These are phyloP conservation scores for Hemibagrus guttatus DNA, from an alignment of 2,797 vertebrate genomes.

Conservation along the genomic window DNA sequence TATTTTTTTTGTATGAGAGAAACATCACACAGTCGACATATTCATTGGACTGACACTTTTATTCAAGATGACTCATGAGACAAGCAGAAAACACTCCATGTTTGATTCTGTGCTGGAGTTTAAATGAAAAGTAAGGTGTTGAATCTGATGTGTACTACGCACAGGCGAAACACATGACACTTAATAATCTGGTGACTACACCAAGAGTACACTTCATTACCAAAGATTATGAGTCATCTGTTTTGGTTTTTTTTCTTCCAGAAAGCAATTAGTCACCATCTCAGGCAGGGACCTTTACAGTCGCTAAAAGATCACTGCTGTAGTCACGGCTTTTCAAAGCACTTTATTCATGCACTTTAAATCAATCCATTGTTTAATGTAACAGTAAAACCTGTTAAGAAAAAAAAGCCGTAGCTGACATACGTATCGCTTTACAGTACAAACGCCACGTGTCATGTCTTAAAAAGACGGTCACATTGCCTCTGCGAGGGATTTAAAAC, in stretches of 20 bases:
- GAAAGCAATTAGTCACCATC: conserved; percentile 34
- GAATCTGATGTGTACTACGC: background rate
- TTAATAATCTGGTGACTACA: background rate
- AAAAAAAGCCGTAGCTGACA: conserved; percentile 17
- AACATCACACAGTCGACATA: background rate
- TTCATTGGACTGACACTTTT: background rate
- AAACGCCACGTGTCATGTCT: background rate
- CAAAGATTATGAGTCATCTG: conserved; percentile 28
- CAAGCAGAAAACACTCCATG: background rate
- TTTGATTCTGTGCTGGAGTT: background rate
- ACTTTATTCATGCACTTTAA: conserved; percentile 16
- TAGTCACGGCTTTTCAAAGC: conserved; percentile 30
- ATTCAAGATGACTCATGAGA: background rate
- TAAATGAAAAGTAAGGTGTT: background rate
- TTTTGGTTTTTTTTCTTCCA: conserved; percentile 6
- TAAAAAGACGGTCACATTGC: background rate
- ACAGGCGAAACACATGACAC: background rate
- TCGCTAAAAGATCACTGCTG: conserved; percentile 18
- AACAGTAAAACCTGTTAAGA: conserved; percentile 56
- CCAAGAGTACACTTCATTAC: background rate
- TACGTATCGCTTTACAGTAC: conserved; percentile 12
- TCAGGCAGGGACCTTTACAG: conserved; percentile 4
- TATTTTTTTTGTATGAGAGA: background rate
- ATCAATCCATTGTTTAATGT: conserved; percentile 18
- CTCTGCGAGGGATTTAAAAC: conserved; percentile 55